phyloP scores from a whole-genome alignment of 1,140 invertebrate genomes.

The Penaeus japonicus region DNA sequence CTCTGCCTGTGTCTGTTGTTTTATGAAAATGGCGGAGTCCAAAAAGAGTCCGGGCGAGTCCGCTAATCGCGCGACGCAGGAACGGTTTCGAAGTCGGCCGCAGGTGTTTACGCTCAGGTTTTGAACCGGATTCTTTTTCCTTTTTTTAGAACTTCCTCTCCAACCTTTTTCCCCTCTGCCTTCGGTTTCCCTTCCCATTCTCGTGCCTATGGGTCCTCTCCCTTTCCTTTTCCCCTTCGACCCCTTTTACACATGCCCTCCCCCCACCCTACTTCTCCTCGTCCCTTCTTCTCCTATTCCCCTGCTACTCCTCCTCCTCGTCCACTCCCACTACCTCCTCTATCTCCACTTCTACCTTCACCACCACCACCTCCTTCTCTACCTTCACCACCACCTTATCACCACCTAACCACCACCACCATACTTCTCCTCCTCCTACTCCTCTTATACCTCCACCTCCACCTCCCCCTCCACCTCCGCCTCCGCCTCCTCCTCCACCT shows the following conservation, averaged over 20 bases:
- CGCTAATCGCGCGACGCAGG: too few relatives aligned
- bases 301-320: neutral
- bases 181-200: neutral
- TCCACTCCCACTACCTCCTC: neutral
- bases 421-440: too few relatives aligned
- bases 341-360: neutral
- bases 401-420: neutral
- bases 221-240: neutral
- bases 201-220: too few relatives aligned
- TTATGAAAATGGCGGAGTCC: too few relatives aligned
- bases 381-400: neutral
- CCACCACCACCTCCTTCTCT: neutral
- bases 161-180: neutral
- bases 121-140: too few relatives aligned
- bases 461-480: too few relatives aligned
- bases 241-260: neutral
- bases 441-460: too few relatives aligned
- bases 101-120: too few relatives aligned
- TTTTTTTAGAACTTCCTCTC: neutral
- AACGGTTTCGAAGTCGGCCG: too few relatives aligned
- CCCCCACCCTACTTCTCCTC: neutral
- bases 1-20: too few relatives aligned
- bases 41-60: too few relatives aligned
- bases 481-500: too few relatives aligned
- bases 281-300: neutral